phyloP scores from a whole-genome alignment of 1,140 invertebrate species.

The Delia radicum region DNA sequence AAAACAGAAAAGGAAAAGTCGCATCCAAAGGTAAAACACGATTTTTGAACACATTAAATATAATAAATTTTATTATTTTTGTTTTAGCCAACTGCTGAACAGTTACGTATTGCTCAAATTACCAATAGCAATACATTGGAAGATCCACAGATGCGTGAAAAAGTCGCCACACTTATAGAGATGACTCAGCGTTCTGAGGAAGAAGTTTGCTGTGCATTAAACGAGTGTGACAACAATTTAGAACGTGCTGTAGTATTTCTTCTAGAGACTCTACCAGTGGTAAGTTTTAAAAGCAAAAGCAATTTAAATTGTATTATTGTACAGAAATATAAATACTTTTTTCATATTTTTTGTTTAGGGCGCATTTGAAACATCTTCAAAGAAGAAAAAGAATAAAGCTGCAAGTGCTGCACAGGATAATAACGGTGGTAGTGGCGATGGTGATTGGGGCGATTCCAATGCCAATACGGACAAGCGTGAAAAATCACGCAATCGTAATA shows the following conservation, averaged over 20 bases:
- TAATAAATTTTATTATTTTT: background rate
- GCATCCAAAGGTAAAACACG: conserved; percentile 44
- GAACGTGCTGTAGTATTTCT: conserved; percentile 74
- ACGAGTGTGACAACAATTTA: conserved; percentile 78
- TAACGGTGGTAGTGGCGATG: conserved; percentile 39
- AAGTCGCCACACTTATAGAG: conserved; percentile 78
- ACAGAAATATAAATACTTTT: background rate
- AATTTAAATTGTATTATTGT: background rate
- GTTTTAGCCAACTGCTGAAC: conserved; percentile 58
- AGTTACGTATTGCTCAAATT: conserved; percentile 70
- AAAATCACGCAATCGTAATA: conserved; percentile 51
- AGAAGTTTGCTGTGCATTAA: conserved; percentile 78
- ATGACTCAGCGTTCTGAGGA: conserved; percentile 78
- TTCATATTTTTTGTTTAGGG: conserved; percentile 55
- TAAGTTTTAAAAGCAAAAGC: conserved; percentile 44
- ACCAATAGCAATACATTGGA: conserved; percentile 66
- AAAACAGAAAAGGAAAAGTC: conserved; percentile 56
- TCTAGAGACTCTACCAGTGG: conserved; percentile 67
- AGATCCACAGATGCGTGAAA: conserved; percentile 67
- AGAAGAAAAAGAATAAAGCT: conserved; percentile 82
- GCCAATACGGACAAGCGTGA: conserved; percentile 54
- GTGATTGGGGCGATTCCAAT: conserved; percentile 59
- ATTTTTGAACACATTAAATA: background rate
- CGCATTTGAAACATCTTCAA: conserved; percentile 77
- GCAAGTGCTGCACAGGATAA: conserved; percentile 58